Conservation (phyloP, 2,113 vertebrate species). For the Ageneiosus marmoratus region DNA sequence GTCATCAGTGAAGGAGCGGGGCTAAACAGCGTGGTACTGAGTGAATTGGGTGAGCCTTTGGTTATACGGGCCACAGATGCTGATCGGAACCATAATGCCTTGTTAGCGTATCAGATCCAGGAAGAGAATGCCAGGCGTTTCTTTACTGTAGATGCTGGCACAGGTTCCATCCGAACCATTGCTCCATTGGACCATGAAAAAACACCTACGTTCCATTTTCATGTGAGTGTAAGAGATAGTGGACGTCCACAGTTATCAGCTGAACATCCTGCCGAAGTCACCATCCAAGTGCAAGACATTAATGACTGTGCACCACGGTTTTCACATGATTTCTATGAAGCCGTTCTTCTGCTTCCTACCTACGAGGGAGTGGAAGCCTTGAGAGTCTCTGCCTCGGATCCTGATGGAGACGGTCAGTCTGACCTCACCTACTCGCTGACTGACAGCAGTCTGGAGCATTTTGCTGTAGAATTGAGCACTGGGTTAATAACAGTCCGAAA, state of each 20-base stretch:
- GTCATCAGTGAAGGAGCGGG: slow-evolving; percentile 91
- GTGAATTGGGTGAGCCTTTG: slow-evolving; percentile 77
- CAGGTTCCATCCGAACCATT: slow-evolving; percentile 92
- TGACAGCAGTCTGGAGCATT: slow-evolving; percentile 84
- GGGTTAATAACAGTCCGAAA: slow-evolving; percentile 88
- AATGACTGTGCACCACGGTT: slow-evolving; percentile 94
- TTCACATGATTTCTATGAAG: slow-evolving; percentile 85
- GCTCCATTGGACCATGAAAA: slow-evolving; percentile 91
- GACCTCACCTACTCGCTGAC: slow-evolving; percentile 86
- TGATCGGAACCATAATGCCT: slow-evolving; percentile 90
- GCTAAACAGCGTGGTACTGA: slow-evolving; percentile 86
- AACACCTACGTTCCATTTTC: slow-evolving; percentile 85
- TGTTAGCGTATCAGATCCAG: slow-evolving; percentile 92
- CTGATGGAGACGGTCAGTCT: slow-evolving; percentile 83
- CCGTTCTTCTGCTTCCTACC: slow-evolving; percentile 87
- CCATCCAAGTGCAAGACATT: slow-evolving; percentile 87
- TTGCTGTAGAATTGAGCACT: slow-evolving; percentile 81
- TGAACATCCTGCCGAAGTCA: slow-evolving; percentile 89
- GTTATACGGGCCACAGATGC: slow-evolving; percentile 90
- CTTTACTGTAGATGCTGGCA: slow-evolving; percentile 92
- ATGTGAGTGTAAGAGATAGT: slow-evolving; percentile 90
- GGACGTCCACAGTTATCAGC: slow-evolving; percentile 90
- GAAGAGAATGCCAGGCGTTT: slow-evolving; percentile 91
- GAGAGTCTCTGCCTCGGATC: slow-evolving; percentile 86
- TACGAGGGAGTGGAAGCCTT: slow-evolving; percentile 90